These are phyloP conservation scores for Hydrolagus colliei DNA, from an alignment of 2,797 vertebrate genomes.

Conservation along the genomic window DNA sequence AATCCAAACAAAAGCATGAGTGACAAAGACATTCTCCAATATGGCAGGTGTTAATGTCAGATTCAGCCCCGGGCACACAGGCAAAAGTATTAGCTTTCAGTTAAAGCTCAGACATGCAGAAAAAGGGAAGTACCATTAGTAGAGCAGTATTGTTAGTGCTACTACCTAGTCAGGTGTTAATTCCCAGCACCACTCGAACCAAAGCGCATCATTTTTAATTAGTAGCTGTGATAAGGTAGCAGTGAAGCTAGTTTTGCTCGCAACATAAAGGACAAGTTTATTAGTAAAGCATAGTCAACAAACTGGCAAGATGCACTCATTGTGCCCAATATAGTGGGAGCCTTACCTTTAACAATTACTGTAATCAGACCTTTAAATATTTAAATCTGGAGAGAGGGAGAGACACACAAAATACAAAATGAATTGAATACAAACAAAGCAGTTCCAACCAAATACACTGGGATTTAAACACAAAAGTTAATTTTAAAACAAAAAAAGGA, in stretches of 20 bases:
- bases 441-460: background rate
- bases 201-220: conserved; percentile 58
- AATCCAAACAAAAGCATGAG: conserved; percentile 72
- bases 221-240: conserved; percentile 53
- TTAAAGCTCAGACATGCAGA: conserved; percentile 67
- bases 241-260: conserved; percentile 35
- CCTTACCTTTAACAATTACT: conserved; percentile 81
- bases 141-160: conserved; percentile 63
- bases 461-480: too few species aligned
- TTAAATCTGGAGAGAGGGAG: conserved; percentile 65
- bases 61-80: conserved; percentile 70
- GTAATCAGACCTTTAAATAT: conserved; percentile 58
- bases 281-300: conserved; percentile 56
- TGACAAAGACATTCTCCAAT: conserved; percentile 81
- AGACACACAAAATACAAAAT: conserved; percentile 60
- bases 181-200: conserved; percentile 49
- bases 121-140: conserved; percentile 50
- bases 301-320: conserved; percentile 42
- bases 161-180: conserved; percentile 66
- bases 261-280: conserved; percentile 53
- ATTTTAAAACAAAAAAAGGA: background rate
- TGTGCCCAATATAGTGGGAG: conserved; percentile 40
- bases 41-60: conserved; percentile 84
- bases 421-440: conserved; percentile 41
- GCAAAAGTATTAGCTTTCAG: conserved; percentile 53